Base-by-base conservation (phyloP, 2,797 vertebrate genomes). In the Enteromius paludinosus region DNA sequence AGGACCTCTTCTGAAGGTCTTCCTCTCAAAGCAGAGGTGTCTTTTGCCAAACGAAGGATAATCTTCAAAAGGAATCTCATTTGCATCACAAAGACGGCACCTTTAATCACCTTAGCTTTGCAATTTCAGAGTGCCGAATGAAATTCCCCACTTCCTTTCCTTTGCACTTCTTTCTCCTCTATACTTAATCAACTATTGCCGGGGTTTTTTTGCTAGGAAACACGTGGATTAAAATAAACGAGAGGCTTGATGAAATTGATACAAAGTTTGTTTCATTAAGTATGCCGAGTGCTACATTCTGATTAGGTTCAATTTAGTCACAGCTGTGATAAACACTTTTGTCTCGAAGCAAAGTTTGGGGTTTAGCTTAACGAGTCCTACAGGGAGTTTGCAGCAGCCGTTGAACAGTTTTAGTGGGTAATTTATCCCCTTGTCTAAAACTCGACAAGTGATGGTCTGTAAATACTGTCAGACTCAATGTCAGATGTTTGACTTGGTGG, bases 91-190 rank as follows among this genome's bases (percentile, higher is more conserved):
- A 89, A 82, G 72, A 25, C 49, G 61, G 56, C 28, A 62, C 79
- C 77, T 89, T 78, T 86, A 81, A 76, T 84, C 83, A 82, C 41
- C 64, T 79, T 68, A 75, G 81, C 62, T 52, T 74, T 80, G 79
- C 75, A 77, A 30, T 56, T 81, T 78, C 65, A 76, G 25, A 3
- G 47, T 75, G 3, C 18, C 12, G 47, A 74, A 82, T 86, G 59
- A 77, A 83, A 69, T 43, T 62, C 68, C 45, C 72, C 49, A 23
- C 59, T 84, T 70, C 52, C 61, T 70, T 56, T 38, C 71, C 64
- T 64, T 49, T 62, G 25, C 33, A 35, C 65, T 61, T 54, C 35
- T 84, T 87, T 81, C 45, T 73, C 66, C 30, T 61, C 66, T 38
- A 33, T 47, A 49, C 64, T 62, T 80, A 86, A 89, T 86, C 72